Conservation (phyloP, 2,113 vertebrate genomes). For the Phylloscopus trochilus region DNA sequence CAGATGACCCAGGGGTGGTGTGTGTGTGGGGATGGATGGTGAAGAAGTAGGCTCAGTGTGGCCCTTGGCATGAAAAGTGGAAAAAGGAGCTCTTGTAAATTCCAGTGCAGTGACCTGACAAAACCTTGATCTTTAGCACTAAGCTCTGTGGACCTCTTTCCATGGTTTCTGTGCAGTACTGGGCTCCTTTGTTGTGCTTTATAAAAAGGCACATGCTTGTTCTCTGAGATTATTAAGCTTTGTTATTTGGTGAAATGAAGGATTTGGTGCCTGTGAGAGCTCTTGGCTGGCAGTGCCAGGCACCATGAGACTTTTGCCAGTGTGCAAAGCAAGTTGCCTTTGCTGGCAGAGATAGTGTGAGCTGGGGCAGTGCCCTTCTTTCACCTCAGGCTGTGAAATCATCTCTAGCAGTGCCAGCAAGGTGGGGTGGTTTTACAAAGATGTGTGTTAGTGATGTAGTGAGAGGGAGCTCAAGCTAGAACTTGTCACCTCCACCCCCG, state of each 20-base stretch:
- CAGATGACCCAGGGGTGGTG: neutral
- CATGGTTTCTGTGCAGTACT: neutral
- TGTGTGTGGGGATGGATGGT: neutral
- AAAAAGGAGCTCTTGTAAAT: neutral
- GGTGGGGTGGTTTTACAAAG: neutral
- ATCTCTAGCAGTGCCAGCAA: neutral
- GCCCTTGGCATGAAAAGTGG: neutral
- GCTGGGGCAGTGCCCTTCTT: neutral
- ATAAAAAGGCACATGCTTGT: neutral
- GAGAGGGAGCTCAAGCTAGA: neutral
- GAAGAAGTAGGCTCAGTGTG: neutral
- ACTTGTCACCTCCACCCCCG: neutral
- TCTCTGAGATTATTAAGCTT: neutral
- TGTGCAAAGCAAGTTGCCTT: neutral
- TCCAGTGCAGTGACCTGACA: neutral
- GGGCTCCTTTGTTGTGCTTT: neutral
- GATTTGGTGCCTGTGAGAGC: neutral
- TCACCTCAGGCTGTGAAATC: neutral
- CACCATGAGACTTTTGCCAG: neutral
- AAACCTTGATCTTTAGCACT: neutral
- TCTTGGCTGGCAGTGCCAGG: neutral
- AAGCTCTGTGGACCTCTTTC: neutral
- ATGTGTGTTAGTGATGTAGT: rapidly evolving
- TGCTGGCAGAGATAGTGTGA: neutral
- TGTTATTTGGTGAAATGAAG: neutral